Evolutionary conservation across 2,797 vertebrate genomes (phyloP).

Genomic region (Dermochelys coriacea): DNA sequence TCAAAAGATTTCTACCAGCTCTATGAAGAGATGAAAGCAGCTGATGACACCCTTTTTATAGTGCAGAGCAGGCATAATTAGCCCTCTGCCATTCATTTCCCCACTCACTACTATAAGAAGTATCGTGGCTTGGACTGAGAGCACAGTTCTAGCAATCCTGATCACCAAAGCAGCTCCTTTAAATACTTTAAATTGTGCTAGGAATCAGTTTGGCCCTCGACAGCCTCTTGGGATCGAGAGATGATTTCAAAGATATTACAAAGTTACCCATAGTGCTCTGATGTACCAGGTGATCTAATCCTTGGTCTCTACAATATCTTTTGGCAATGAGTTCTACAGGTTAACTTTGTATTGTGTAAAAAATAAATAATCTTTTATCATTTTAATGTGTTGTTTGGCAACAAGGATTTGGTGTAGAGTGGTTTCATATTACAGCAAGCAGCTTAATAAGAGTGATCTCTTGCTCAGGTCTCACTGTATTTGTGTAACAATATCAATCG

Average conservation of each 20-base stretch:
- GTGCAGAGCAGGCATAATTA: not conserved
- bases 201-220: not conserved
- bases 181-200: not conserved
- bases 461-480: not conserved
- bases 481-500: not conserved
- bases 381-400: not conserved
- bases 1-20: not conserved
- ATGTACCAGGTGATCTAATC: not conserved
- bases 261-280: not conserved
- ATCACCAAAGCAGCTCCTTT: not conserved
- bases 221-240: not conserved
- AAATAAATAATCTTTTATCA: not conserved
- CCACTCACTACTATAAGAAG: not conserved
- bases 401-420: not conserved
- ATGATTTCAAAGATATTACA: not conserved
- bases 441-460: not conserved
- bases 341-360: not conserved
- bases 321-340: accelerated
- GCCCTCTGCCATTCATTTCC: accelerated
- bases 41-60: accelerated
- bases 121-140: accelerated
- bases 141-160: not conserved
- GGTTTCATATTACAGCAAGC: not conserved
- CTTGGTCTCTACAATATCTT: not conserved
- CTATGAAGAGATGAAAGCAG: not conserved